phyloP scores from a whole-genome alignment of 2,113 vertebrate species.

The Vombatus ursinus region DNA sequence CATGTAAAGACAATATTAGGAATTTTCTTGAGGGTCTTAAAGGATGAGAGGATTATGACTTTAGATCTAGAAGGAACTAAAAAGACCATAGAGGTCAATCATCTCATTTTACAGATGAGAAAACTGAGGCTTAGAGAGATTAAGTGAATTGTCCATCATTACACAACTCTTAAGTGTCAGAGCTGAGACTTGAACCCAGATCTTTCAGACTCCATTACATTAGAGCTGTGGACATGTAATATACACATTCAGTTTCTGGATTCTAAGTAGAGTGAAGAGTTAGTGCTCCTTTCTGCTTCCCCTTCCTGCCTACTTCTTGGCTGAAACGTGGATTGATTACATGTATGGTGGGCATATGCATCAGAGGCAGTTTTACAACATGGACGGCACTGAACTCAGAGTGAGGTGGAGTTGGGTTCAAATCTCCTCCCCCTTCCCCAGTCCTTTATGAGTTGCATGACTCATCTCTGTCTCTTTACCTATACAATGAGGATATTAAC shows the following conservation, averaged over 20 bases:
- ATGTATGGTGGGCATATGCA: not conserved
- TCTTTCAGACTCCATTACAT: not conserved
- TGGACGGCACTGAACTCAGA: not conserved
- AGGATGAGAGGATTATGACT: not conserved
- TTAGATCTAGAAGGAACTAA: not conserved
- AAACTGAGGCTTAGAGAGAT: not conserved
- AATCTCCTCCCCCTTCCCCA: not conserved
- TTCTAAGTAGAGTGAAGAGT: not conserved
- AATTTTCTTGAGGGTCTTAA: not conserved
- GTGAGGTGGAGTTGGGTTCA: not conserved
- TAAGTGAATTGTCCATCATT: not conserved
- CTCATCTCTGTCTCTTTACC: not conserved
- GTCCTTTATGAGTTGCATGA: not conserved
- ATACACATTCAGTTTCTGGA: not conserved
- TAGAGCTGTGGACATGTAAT: not conserved
- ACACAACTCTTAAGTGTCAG: not conserved
- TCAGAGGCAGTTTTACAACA: not conserved
- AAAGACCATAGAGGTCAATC: not conserved
- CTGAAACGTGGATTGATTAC: not conserved
- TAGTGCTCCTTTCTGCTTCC: not conserved
- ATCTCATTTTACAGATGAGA: not conserved
- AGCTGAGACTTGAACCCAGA: not conserved
- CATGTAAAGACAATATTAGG: not conserved
- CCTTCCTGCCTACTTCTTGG: not conserved
- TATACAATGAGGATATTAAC: not conserved